Base-by-base conservation (phyloP, 1,140 invertebrate species). In the Latrodectus geometricus region DNA sequence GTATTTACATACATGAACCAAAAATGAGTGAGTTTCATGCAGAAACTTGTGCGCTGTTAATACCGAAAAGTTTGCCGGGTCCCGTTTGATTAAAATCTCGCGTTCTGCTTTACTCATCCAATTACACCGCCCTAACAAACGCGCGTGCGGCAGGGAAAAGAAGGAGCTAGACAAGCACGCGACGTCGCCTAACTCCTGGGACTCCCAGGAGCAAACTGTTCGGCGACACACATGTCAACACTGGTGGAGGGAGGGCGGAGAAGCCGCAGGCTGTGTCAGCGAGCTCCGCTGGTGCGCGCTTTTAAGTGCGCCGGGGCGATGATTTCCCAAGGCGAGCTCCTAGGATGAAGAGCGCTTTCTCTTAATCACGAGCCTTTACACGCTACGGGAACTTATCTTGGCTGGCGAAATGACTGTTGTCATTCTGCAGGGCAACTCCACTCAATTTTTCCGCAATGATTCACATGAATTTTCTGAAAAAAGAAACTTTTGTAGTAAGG, bases 11-110 rank as follows among this genome's bases (percentile, higher is more conserved):
- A 35, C 35, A 35, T 35, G 35, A 35, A 35, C 35, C 35, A 35
- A 35, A 35, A 35, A 35, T 35, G 35, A 35, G 5, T 5, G 35
- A 35, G 35, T 35, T 35, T 35, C 35, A 1, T 35, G 35, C 35
- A 35, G 35, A 35, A 35, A 35, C 2, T 35, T 35, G 35, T 5
- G 35, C 2, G 35, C 1, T 1, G 35, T 5, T 35, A 35, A 35
- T 35, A 35, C 54, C 54, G 54, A 61, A 17, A 61, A 61, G 11
- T 61, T 61, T 61, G 48, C 52, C 20, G 21, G 48, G 9, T 23
- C 56, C 65, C 21, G 65, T 80, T 80, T 80, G 77, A 80, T 80
- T 80, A 80, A 80, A 80, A 80, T 70, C 65, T 70, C 48, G 77
- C 66, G 54, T 49, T 54, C 66, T 70, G 17, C 69, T 80, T 80